Evolutionary conservation across 2,113 vertebrate species (phyloP), one percentile per base, ranked within the genome.

Genomic region (Calyptommatus sinebrachiatus): DNA sequence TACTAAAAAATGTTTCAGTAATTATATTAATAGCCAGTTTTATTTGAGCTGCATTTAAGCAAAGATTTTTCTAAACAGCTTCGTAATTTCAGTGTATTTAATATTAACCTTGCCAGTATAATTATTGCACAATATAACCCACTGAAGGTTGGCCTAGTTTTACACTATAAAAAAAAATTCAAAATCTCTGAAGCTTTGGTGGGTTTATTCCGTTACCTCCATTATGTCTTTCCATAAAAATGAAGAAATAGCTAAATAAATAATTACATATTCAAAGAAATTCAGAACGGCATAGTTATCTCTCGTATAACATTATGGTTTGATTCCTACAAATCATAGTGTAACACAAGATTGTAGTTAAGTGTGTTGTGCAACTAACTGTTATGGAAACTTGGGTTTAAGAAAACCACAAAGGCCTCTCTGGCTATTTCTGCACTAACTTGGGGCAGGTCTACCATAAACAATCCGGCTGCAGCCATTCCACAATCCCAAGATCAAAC

Each of bases 21-120:
- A 71, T 26, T 24, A 67, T 53, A 61, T 67, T 45, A 80, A 67
- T n/a, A 21, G 53, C 18, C 65, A 57, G 2, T 45, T 62, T 71
- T 45, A 14, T 67, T 89, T 73, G 78, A 86, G n/a, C 61, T 35
- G 35, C 22, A 78, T 71, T 20, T 48, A 60, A 1, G 31, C 68
- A 0, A 71, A 14, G 71, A 53, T 20, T 8, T 78, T 84, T 57
- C 74, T 41, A 78, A 69, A 84, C 41, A 84, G 79, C 11, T 80
- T 35, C 28, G 50, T 28, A 50, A 82, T 84, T 63, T 85, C 69
- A 73, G 10, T 41, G 10, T 75, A 63, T 12, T 70, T 72, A 14
- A 45, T 79, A 78, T 46, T 73, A 57, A 48, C 45, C 66, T 46
- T 41, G 60, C 3, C 9, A 41, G 2, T 53, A 79, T 35, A 21